Percentiles rank a stretch among this genome's conserved stretches.
phyloP scores from a whole-genome alignment of 2,888 invertebrate species.

The Drosophila leonis region DNA sequence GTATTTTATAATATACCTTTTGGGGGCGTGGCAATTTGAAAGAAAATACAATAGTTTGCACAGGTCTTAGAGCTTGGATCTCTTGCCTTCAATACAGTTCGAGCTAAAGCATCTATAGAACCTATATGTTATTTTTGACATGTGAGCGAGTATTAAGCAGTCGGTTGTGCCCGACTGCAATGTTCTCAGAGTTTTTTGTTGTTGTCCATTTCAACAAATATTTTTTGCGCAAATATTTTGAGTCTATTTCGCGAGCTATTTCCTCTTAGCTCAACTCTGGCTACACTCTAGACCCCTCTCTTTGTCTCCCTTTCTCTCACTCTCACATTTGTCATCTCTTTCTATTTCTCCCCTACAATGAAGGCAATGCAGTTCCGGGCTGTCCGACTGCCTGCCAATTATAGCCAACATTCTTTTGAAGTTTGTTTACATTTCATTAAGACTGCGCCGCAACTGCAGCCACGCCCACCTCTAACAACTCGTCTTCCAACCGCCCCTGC shows the following conservation, averaged over 20 bases:
- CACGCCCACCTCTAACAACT: slow-evolving; percentile 1
- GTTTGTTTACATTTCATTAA: slow-evolving; percentile 81
- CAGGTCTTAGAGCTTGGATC: no score
- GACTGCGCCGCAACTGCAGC: slow-evolving; percentile 61
- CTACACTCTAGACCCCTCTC: not conserved
- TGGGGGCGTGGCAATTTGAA: no score
- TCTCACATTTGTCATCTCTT: not conserved
- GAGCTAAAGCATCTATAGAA: no score
- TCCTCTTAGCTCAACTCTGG: slow-evolving; percentile 11
- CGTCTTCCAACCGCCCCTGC: not conserved
- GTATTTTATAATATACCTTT: no score
- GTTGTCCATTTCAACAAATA: slow-evolving; percentile 46
- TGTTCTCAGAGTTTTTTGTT: slow-evolving; percentile 1
- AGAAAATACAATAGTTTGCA: no score
- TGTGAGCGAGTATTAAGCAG: not conserved
- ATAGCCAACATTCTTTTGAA: slow-evolving; percentile 79
- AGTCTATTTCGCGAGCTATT: slow-evolving; percentile 29
- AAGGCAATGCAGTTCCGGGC: slow-evolving; percentile 27
- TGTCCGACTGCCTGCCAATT: slow-evolving; percentile 69
- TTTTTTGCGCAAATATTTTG: slow-evolving; percentile 50
- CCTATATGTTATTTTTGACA: no score
- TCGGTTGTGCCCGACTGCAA: not conserved
- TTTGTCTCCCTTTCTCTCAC: not conserved
- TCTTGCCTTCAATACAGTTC: no score
- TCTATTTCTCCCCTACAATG: not conserved